Conservation (phyloP, 2,888 invertebrate genomes). For the Drosophila emarginata region DNA sequence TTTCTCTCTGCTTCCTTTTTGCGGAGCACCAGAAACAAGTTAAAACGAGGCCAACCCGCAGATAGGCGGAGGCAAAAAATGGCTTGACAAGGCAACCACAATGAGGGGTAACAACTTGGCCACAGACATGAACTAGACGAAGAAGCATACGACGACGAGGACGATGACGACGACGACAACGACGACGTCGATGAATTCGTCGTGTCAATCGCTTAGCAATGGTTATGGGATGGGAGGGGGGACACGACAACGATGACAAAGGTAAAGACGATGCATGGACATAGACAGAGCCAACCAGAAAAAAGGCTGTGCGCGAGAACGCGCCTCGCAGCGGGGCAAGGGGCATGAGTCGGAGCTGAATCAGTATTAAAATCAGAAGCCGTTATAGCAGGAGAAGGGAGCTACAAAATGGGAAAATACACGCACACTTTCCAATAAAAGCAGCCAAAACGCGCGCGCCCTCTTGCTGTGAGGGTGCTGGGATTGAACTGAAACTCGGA, state of each 20-base stretch:
- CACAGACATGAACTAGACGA: constrained; percentile 12
- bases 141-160: not conserved
- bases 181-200: constrained; percentile 1
- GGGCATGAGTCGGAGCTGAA: constrained; percentile 31
- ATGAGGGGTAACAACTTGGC: constrained; percentile 39
- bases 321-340: constrained; percentile 52
- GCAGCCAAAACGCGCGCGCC: constrained; percentile 56
- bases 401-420: constrained; percentile 46
- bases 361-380: constrained; percentile 17
- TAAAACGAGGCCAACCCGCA: constrained; percentile 66
- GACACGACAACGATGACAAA: constrained; percentile 12
- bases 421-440: constrained; percentile 63
- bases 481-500: not conserved
- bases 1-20: constrained; percentile 21
- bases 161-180: not conserved
- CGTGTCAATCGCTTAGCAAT: not conserved
- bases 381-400: constrained; percentile 30
- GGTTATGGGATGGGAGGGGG: not conserved
- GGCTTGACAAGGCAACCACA: constrained; percentile 48
- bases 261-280: constrained; percentile 7
- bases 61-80: constrained; percentile 28
- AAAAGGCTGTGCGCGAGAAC: constrained; percentile 62
- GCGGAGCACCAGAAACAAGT: constrained; percentile 73
- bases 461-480: constrained; percentile 58
- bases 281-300: constrained; percentile 64